Evolutionary conservation across 1,140 invertebrate species (phyloP).

Genomic region (Cylas formicarius): DNA sequence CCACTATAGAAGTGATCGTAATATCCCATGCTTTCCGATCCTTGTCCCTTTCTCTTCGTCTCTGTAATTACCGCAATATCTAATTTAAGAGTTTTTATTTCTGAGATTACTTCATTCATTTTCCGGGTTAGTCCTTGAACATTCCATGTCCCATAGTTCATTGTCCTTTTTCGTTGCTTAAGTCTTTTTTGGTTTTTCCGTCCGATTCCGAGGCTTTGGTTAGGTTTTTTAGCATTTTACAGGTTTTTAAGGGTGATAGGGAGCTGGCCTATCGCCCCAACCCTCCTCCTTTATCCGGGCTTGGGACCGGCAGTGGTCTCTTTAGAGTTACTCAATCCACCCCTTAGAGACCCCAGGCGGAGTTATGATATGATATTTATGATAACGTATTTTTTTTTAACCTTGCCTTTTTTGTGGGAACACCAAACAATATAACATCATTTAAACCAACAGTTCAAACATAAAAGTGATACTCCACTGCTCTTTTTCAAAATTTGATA

Average conservation of each 20-base stretch:
- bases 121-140: background rate
- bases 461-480: too few species aligned
- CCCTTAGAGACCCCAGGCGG: too few species aligned
- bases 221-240: slow-evolving; percentile 7
- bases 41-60: slow-evolving; percentile 10
- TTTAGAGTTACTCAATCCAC: too few species aligned
- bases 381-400: too few species aligned
- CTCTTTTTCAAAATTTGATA: too few species aligned
- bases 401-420: too few species aligned
- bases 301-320: too few species aligned
- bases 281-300: too few species aligned
- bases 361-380: too few species aligned
- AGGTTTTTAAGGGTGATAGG: background rate
- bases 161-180: slow-evolving; percentile 11
- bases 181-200: too few species aligned
- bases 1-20: slow-evolving; percentile 16
- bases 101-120: slow-evolving; percentile 3
- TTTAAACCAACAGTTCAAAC: too few species aligned
- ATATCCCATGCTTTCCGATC: slow-evolving; percentile 11
- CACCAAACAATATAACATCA: too few species aligned
- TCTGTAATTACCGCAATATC: slow-evolving; percentile 2
- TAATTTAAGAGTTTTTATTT: background rate
- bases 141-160: slow-evolving; percentile 5
- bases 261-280: background rate
- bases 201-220: background rate